Percentiles rank a stretch among this genome's conserved stretches.
These are phyloP conservation scores for Hippocampus barbouri DNA, from an alignment of 2,113 vertebrate genomes.

Conservation along the genomic window DNA sequence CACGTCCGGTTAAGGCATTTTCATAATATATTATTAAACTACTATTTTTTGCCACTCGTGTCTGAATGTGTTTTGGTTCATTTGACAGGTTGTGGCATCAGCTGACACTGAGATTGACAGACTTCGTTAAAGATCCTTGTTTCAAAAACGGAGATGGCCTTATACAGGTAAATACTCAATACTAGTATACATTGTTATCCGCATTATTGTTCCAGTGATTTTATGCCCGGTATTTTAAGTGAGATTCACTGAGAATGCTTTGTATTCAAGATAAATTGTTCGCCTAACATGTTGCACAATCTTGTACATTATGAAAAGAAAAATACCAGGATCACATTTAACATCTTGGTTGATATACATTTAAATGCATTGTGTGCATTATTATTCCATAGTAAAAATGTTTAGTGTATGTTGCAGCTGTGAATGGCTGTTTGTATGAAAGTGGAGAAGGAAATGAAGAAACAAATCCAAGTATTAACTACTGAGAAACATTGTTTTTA, in stretches of 20 bases:
- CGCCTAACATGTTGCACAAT: background rate
- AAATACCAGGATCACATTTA: background rate
- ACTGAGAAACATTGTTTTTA: too few species aligned
- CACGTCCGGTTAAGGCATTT: background rate
- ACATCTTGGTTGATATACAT: background rate
- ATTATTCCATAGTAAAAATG: background rate
- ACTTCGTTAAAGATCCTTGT: slow-evolving; percentile 91
- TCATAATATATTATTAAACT: background rate
- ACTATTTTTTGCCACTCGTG: background rate
- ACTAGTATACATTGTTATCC: background rate
- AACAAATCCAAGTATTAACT: too few species aligned
- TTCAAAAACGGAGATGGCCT: slow-evolving; percentile 92
- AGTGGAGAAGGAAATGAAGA: background rate
- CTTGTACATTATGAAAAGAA: background rate
- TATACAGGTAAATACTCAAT: slow-evolving; percentile 78
- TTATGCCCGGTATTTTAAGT: background rate
- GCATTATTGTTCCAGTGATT: background rate
- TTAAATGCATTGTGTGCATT: background rate
- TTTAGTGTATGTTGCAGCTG: background rate
- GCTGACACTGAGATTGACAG: slow-evolving; percentile 86
- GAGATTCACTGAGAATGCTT: background rate
- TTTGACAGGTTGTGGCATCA: slow-evolving; percentile 90
- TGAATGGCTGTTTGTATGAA: background rate
- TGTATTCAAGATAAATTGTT: background rate
- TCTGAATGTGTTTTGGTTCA: background rate